These are phyloP conservation scores for Calosoma granatense DNA, from an alignment of 1,140 invertebrate species.

Conservation along the genomic window DNA sequence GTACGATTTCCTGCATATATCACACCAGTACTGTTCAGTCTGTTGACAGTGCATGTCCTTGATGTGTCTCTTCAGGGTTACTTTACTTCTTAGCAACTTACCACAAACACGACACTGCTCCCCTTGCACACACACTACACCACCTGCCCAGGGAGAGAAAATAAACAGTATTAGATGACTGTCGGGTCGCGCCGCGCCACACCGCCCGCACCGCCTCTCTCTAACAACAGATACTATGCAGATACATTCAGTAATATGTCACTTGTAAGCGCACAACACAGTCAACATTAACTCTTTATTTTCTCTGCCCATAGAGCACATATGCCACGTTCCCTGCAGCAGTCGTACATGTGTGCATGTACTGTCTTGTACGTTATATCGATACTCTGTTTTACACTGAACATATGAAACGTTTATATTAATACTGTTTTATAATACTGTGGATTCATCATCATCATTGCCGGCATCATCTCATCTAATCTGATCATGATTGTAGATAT, in stretches of 20 bases:
- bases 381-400: too few relatives aligned
- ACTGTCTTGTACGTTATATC: neutral
- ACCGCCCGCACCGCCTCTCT: neutral
- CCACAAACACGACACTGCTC: conserved; percentile 23
- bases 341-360: neutral
- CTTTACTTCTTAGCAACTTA: conserved; percentile 22
- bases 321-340: neutral
- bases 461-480: too few relatives aligned
- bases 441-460: too few relatives aligned
- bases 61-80: conserved; percentile 23
- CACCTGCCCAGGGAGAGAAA: conserved; percentile 19
- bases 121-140: conserved; percentile 11
- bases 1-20: conserved; percentile 27
- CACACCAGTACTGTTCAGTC: conserved; percentile 30
- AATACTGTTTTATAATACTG: too few relatives aligned
- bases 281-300: conserved; percentile 20
- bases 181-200: too few relatives aligned
- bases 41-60: conserved; percentile 25
- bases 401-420: too few relatives aligned
- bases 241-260: conserved; percentile 12
- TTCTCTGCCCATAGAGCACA: conserved; percentile 11
- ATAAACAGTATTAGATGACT: conserved; percentile 21
- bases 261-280: conserved; percentile 12
- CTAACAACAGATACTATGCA: conserved; percentile 5
- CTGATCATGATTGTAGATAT: too few relatives aligned